Evolutionary conservation across 64 coral and sea anemone genomes (phyloP), one percentile per base, ranked within the genome.

Genomic region (Hydrozoanthus tunicans): DNA sequence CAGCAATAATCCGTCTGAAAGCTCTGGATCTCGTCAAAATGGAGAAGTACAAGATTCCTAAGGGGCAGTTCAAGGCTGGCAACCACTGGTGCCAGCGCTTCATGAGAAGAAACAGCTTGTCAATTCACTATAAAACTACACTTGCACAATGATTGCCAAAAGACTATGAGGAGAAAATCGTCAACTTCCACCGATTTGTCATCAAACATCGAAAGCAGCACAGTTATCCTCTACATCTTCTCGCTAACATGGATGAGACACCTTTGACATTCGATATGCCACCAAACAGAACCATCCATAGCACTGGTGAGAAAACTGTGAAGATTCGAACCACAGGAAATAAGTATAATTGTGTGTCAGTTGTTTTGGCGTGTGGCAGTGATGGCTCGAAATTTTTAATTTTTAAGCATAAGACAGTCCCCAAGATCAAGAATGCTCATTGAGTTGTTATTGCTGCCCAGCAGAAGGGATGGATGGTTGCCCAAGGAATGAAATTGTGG

Each of bases 391-490:
- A 43, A 43, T 2, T 43, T 0, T 0, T 86, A 56, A 86, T 70
- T 7, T 86, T 86, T 43, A 70, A 86, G 54, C 51, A 62, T 53
- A 52, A 86, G 55, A 86, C 82, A 53, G 3, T 86, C 24, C 27
- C 27, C 3, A 86, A 88, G 68, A 58, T 89, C 75, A 20, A 7
- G 25, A 61, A 89, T 70, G 76, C 71, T 53, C 86, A 89, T 59
- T 53, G 86, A 65, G 6, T 7, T 65, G 63, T 65, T 65, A 65
- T 65, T 65, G 63, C 63, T 65, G 63, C 32, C 32, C 32, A 43
- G 32, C 32, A 43, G 32, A 43, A 43, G 32, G 32, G 32, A 43
- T 43, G 32, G 63, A 65, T 65, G 63, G 6, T 12, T 65, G 63
- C 63, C 63, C 6, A 65, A 65, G 63, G 63, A 65, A 65, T 88